These are phyloP conservation scores for Scarus forsteni DNA, from an alignment of 2,797 vertebrate species.

Conservation along the genomic window DNA sequence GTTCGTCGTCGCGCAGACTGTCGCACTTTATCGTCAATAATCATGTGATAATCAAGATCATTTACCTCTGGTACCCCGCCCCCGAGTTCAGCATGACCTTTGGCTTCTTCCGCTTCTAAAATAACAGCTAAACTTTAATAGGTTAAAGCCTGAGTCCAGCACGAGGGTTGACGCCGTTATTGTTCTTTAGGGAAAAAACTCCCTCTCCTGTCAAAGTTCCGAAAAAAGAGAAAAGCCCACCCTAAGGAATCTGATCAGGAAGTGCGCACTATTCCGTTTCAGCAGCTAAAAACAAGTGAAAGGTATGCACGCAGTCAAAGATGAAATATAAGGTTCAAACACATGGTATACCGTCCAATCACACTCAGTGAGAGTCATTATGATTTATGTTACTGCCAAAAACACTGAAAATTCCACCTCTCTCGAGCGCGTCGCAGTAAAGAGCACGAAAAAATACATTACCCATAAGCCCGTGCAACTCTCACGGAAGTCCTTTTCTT, in stretches of 20 bases:
- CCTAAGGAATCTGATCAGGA: constrained; percentile 24
- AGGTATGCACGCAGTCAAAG: background rate
- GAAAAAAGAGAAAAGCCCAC: background rate
- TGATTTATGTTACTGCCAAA: too few relatives aligned
- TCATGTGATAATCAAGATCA: constrained; percentile 57
- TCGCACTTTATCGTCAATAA: background rate
- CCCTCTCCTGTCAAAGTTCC: background rate
- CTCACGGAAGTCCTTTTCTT: constrained; percentile 80
- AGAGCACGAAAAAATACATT: constrained; percentile 45
- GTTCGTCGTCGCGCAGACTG: background rate
- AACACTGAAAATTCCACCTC: too few relatives aligned
- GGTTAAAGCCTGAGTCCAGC: fast-evolving
- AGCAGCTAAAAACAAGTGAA: background rate
- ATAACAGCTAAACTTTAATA: background rate
- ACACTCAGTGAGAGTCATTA: too few relatives aligned
- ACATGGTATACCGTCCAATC: fast-evolving
- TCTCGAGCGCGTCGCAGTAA: too few relatives aligned
- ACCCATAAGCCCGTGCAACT: constrained; percentile 69
- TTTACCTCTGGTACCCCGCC: constrained; percentile 36
- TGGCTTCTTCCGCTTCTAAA: background rate
- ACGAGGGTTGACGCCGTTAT: too few relatives aligned
- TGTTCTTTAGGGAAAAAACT: background rate
- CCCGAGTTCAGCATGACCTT: background rate
- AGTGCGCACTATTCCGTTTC: constrained; percentile 31
- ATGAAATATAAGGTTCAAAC: background rate